Evolutionary conservation across 2,888 invertebrate genomes (phyloP), one percentile per base, ranked within the genome.

Genomic region (Dryomyza anilis): DNA sequence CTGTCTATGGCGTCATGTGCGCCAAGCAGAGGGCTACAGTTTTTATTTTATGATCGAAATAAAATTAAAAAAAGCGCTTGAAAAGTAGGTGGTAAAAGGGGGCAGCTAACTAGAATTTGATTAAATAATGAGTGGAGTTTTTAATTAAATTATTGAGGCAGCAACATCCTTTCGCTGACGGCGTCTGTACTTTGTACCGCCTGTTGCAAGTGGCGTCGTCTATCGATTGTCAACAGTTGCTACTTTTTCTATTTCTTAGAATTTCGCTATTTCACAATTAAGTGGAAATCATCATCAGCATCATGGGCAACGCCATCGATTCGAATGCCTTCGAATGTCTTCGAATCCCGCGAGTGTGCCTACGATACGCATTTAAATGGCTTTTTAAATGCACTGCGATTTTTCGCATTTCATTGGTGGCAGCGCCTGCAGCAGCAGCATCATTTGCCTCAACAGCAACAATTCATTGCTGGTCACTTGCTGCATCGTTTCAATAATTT

Each of bases 121-220:
- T 64, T 58, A 58, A 64, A 64, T 64, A 64, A 58, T 52, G 52
- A 64, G 21, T 30, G 43, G 45, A 39, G 45, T 29, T 62, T 62
- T 62, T 62, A 62, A 62, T 62, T 62, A 53, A 62, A 62, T 55
- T 58, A 58, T 58, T 29, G 58, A 16, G 7, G 39, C 14, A 12
- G n/a, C 3, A 2, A 39, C 3, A 39, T 39, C 7, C 39, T 14
- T 39, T 39, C 39, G 14, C 39, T 7, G 3, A 14, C 39, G 39
- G 7, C 33, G 12, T 33, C 33, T 6, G 33, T 8, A 12, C 33
- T 8, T 33, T 12, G 33, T 6, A 33, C 39, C 39, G 39, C 12
- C 14, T 39, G 3, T n/a, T 7, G 33, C 33, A 12, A 4, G 14
- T 3, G 39, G 8, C 39, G 39, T 12, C 39, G 12, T 33, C n/a